Percentiles rank a stretch among this genome's conserved stretches.
These are phyloP conservation scores for Periparus ater DNA, from an alignment of 2,797 vertebrate species.

Conservation along the genomic window DNA sequence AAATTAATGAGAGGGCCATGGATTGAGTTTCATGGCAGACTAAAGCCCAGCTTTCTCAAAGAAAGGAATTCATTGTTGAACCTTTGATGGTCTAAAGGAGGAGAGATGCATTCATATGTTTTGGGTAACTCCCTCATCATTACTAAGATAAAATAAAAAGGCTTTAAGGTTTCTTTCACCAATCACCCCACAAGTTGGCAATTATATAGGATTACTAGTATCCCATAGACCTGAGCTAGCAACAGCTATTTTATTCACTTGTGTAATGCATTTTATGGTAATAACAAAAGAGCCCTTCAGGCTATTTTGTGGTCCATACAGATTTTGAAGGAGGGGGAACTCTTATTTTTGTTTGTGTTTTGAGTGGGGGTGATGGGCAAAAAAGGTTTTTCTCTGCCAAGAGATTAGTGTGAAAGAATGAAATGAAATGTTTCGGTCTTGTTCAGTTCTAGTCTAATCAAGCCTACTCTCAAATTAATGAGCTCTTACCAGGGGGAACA, in stretches of 20 bases:
- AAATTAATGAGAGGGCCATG: slow-evolving; percentile 72
- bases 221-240: slow-evolving; percentile 61
- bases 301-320: slow-evolving; percentile 60
- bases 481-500: slow-evolving; percentile 56
- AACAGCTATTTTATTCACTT: slow-evolving; percentile 57
- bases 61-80: slow-evolving; percentile 68
- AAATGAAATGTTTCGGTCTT: slow-evolving; percentile 63
- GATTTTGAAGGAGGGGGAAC: slow-evolving; percentile 15
- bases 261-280: slow-evolving; percentile 32
- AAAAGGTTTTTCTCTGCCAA: slow-evolving; percentile 36
- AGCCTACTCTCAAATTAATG: slow-evolving; percentile 72
- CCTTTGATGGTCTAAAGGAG: slow-evolving; percentile 72
- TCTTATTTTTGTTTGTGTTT: slow-evolving; percentile 63
- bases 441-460: slow-evolving; percentile 71
- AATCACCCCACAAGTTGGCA: slow-evolving; percentile 57
- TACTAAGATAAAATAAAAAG: slow-evolving; percentile 69
- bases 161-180: slow-evolving; percentile 63
- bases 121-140: slow-evolving; percentile 66
- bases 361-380: not conserved
- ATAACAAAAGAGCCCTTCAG: slow-evolving; percentile 59
- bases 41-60: slow-evolving; percentile 70
- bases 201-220: slow-evolving; percentile 72
- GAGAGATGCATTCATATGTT: slow-evolving; percentile 66
- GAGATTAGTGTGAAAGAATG: slow-evolving; percentile 62
- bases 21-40: slow-evolving; percentile 76